These are phyloP conservation scores for Xanthorhoe spadicearia DNA, from an alignment of 2,888 invertebrate species.

Conservation along the genomic window DNA sequence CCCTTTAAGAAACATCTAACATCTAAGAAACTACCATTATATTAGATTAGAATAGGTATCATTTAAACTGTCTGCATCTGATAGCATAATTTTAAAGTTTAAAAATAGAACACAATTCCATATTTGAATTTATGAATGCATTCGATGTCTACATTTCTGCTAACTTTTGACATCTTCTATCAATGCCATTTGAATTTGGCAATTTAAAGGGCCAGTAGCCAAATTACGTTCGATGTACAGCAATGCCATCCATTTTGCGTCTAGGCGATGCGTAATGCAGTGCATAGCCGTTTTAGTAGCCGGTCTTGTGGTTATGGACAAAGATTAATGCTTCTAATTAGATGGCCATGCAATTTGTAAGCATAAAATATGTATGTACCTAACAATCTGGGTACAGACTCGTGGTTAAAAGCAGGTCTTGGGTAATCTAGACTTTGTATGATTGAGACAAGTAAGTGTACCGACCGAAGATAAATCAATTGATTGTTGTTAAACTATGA, in stretches of 20 bases:
- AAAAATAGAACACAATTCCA: too few relatives aligned
- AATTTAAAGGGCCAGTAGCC: conserved; percentile 24
- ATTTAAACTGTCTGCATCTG: too few relatives aligned
- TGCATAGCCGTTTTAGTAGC: conserved; percentile 35
- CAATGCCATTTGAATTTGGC: conserved; percentile 34
- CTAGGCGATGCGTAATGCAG: conserved; percentile 38
- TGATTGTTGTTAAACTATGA: too few relatives aligned
- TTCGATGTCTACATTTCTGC: neutral
- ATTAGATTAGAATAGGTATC: too few relatives aligned
- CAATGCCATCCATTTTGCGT: conserved; percentile 36
- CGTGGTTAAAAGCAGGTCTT: neutral
- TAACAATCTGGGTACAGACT: conserved; percentile 1
- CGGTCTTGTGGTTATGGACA: conserved; percentile 38
- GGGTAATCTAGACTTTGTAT: neutral
- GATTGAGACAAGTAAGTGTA: neutral
- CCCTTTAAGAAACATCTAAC: too few relatives aligned
- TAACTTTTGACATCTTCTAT: conserved; percentile 18
- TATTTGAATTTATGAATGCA: too few relatives aligned
- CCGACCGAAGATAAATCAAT: too few relatives aligned
- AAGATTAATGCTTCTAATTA: conserved; percentile 39
- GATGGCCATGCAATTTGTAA: conserved; percentile 29
- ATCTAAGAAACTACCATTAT: too few relatives aligned
- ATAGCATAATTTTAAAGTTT: too few relatives aligned
- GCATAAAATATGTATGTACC: conserved; percentile 14
- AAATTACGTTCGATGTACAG: conserved; percentile 34